These are phyloP conservation scores for Baryphthengus martii DNA, from an alignment of 2,113 vertebrate species.

Conservation along the genomic window DNA sequence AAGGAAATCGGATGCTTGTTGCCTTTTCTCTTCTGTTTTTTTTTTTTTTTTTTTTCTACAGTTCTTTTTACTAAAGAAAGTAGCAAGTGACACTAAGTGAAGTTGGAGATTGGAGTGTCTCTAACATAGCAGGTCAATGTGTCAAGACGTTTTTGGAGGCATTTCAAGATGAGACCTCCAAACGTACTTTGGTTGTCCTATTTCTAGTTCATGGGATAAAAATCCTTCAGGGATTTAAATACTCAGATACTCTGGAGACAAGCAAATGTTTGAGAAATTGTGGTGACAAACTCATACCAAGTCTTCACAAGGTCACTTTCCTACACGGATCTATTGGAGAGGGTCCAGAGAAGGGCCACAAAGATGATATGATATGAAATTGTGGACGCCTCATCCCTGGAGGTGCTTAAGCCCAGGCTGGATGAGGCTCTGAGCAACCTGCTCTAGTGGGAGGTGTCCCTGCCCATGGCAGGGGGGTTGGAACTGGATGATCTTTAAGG, in stretches of 20 bases:
- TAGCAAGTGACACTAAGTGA: neutral
- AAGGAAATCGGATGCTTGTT: neutral
- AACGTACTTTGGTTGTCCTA: neutral
- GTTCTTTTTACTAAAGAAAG: neutral
- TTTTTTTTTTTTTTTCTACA: too few species aligned
- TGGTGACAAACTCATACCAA: neutral
- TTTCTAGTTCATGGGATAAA: neutral
- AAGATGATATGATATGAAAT: too few species aligned
- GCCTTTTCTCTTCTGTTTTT: neutral
- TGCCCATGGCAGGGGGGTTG: too few species aligned
- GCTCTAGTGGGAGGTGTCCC: too few species aligned
- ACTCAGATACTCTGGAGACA: neutral
- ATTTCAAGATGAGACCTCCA: neutral
- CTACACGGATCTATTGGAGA: neutral
- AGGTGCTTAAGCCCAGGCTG: too few species aligned
- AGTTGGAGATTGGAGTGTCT: neutral
- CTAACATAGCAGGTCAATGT: neutral
- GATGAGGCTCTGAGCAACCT: too few species aligned
- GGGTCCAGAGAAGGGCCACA: too few species aligned
- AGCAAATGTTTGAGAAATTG: neutral
- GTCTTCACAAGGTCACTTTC: neutral
- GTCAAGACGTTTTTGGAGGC: accelerated
- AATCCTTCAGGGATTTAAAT: neutral
- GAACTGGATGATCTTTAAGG: too few species aligned
- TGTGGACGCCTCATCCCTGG: too few species aligned